Base-by-base conservation (phyloP, 2,888 invertebrate species). In the Pammene aurita region DNA sequence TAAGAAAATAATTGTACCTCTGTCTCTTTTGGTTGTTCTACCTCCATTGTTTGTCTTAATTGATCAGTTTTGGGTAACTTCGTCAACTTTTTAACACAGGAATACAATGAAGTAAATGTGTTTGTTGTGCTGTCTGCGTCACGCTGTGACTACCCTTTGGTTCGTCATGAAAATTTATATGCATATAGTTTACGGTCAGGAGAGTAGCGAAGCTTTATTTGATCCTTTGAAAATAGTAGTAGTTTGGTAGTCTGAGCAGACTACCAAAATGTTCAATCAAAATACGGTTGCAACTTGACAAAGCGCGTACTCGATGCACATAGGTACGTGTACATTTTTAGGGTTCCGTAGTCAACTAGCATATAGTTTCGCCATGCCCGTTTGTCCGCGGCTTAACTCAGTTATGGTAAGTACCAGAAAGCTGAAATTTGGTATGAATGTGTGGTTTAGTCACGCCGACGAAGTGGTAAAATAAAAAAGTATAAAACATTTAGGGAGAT, bases 1-100 rank as follows among this genome's bases (percentile, higher is more conserved):
- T 60, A 55, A 42, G 54, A 55, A 69, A 60, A 65, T 69, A 65
- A 68, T 64, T 68, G 63, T 68, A 62, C 57, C 62, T 52, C 35
- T 46, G 50, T 52, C 38, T 68, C 63, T 14, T 18, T 13, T 58
- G 44, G 18, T 58, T 52, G 9, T 52, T n/a, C 26, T 41, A 14
- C 10, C 18, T 18, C n/a, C 48, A 5, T 26, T 58, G 44, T 58
- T 58, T 58, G 26, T 34, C 44, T 44, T 34, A 58, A 44, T 42
- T 57, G n/a, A 58, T 58, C n/a, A 0, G 14, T 58, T 26, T 44
- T 58, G 34, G 44, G 34, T 44, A 2, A 26, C 14, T 58, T 42
- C 11, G 14, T 34, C 10, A 14, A 14, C 42, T 7, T 26, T 18
- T 26, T 1, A 14, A 34, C 14, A 38, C 16, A 41, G 11, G 5